Conservation (phyloP, 2,888 invertebrate genomes). For the Tipula unca region DNA sequence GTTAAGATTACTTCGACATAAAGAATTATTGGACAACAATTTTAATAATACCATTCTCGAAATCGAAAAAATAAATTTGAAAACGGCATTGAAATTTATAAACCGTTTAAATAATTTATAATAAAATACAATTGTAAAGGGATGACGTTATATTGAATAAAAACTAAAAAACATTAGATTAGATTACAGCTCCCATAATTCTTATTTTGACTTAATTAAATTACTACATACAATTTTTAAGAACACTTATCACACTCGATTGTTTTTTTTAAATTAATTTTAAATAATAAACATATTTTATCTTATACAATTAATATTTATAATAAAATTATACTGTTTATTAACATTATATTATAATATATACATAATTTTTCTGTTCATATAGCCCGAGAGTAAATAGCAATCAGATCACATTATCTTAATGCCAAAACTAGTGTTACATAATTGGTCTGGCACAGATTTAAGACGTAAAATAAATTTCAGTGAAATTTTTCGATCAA, state of each 20-base stretch:
- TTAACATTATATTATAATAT: not conserved
- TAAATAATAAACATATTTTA: not conserved
- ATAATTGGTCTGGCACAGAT: too few species aligned
- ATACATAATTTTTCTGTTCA: not conserved
- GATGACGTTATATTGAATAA: not conserved
- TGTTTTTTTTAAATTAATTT: not conserved
- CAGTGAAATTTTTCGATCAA: too few species aligned
- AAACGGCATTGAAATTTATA: not conserved
- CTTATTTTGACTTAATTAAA: not conserved
- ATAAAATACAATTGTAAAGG: not conserved
- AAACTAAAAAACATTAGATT: not conserved
- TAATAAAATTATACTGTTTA: not conserved
- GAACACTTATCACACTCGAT: constrained; percentile 16
- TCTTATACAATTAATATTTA: not conserved
- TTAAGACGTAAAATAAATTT: too few species aligned
- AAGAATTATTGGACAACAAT: too few species aligned
- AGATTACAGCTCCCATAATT: not conserved
- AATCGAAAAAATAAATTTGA: too few species aligned
- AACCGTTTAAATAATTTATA: not conserved
- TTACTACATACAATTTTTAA: constrained; percentile 9
- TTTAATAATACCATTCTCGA: too few species aligned
- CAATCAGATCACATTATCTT: too few species aligned
- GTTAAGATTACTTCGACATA: too few species aligned
- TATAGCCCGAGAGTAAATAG: not conserved
- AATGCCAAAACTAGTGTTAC: too few species aligned